Base-by-base conservation (phyloP, 1,140 invertebrate species). In the Drosophila miranda region DNA sequence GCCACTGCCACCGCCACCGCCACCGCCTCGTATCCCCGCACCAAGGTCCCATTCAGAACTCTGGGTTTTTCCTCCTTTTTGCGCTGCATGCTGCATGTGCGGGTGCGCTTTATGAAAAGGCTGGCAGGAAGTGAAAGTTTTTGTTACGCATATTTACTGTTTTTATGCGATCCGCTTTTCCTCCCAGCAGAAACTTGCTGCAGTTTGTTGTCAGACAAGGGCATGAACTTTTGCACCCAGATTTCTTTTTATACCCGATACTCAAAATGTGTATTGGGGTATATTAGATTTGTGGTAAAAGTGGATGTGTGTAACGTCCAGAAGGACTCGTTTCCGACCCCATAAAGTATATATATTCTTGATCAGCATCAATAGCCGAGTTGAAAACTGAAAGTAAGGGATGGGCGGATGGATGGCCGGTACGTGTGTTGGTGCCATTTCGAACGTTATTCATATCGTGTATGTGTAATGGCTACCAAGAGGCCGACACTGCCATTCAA, bases 61-160 rank as follows among this genome's bases (percentile, higher is more conserved):
- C 41, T 9, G 9, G 13, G 23, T 34, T 14, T 42, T 38, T 59
- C 23, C 13, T 62, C 9, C 9, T 23, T 72, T 44, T 60, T 49
- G 44, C 46, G 41, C 28, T 54, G 30, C 38, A 41, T 55, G 53
- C 26, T 49, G 41, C 53, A 48, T 46, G 21, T 38, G 41, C 8
- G 23, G 52, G 8, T 68, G 67, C 75, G 30, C 55, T 68, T 64
- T 79, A 75, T 83, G 72, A 83, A 83, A 86, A 62, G 64, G 50
- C 62, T 28, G 73, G 69, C 81, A 71, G 80, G 81, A 83, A 83
- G 81, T 73, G 81, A 72, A 83, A 83, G 81, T 83, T 83, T 83
- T 83, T 83, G 80, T 83, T 81, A 86, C 80, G 81, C 80, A 86
- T 83, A 83, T 83, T 83, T 83, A 86, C 81, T 80, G 80, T 83